Conservation (phyloP, 1,140 invertebrate genomes). For the Stegodyphus mimosarum region DNA sequence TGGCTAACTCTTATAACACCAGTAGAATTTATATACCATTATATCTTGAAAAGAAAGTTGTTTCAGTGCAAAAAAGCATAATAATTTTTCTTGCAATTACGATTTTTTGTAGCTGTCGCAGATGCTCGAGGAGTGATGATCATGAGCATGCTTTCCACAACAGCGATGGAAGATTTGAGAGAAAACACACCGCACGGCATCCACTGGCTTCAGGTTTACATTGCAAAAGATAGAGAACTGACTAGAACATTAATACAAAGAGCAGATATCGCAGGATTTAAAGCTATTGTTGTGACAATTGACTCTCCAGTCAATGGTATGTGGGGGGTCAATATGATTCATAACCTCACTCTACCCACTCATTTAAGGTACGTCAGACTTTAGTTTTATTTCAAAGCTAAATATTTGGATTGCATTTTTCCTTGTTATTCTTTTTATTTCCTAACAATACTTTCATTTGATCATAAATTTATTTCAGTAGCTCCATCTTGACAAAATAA, state of each 20-base stretch:
- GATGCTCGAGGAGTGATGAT: conserved; percentile 81
- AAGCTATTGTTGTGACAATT: conserved; percentile 89
- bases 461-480: too few species aligned
- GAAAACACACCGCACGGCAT: conserved; percentile 77
- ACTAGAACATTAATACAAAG: conserved; percentile 80
- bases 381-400: neutral
- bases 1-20: too few species aligned
- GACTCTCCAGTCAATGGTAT: conserved; percentile 89
- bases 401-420: too few species aligned
- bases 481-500: too few species aligned
- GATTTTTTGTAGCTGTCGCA: conserved; percentile 75
- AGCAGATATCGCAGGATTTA: conserved; percentile 86
- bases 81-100: neutral
- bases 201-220: conserved; percentile 93
- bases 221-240: conserved; percentile 83
- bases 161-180: conserved; percentile 88
- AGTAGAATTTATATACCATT: too few species aligned
- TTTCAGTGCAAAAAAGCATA: neutral
- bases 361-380: conserved; percentile 76
- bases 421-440: too few species aligned
- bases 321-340: conserved; percentile 81
- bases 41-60: too few species aligned
- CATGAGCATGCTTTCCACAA: conserved; percentile 87
- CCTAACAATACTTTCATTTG: too few species aligned
- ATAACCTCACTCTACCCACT: conserved; percentile 83